A percentile compares a stretch with the other conserved stretches of the same genome.
phyloP scores from a whole-genome alignment of 2,888 invertebrate genomes.

The Deroplatys truncata region DNA sequence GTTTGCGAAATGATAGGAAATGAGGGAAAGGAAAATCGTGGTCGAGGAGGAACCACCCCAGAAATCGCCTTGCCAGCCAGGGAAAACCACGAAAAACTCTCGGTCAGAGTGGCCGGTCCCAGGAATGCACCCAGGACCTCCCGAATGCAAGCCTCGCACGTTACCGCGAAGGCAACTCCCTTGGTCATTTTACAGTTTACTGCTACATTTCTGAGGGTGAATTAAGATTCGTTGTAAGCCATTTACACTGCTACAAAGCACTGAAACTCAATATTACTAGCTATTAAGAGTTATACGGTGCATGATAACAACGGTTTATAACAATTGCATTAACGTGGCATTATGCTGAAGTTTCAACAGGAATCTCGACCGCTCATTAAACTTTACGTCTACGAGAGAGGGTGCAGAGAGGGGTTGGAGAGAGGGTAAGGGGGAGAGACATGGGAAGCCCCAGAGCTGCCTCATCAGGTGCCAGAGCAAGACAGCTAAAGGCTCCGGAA shows the following conservation, averaged over 20 bases:
- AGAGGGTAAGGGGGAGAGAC: no score
- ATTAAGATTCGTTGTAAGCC: background rate
- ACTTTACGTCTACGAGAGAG: background rate
- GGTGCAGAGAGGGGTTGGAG: background rate
- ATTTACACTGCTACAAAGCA: background rate
- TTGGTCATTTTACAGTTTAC: no score
- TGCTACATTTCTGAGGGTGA: background rate
- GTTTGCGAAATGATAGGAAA: no score
- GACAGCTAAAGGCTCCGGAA: background rate
- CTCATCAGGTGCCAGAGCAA: background rate
- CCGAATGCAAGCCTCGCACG: no score
- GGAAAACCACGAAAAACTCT: no score
- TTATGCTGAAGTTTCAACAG: background rate
- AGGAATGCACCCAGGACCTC: no score
- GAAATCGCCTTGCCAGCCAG: no score
- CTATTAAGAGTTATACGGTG: background rate
- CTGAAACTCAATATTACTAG: background rate
- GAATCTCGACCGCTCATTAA: background rate
- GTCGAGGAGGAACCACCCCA: no score
- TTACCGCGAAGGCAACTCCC: no score
- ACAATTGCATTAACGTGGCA: background rate
- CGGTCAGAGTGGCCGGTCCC: no score
- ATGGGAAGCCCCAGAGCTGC: background rate
- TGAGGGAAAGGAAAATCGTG: no score
- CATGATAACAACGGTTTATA: background rate